Conservation (phyloP, 2,888 invertebrate genomes). For the Eutolmus rufibarbis region DNA sequence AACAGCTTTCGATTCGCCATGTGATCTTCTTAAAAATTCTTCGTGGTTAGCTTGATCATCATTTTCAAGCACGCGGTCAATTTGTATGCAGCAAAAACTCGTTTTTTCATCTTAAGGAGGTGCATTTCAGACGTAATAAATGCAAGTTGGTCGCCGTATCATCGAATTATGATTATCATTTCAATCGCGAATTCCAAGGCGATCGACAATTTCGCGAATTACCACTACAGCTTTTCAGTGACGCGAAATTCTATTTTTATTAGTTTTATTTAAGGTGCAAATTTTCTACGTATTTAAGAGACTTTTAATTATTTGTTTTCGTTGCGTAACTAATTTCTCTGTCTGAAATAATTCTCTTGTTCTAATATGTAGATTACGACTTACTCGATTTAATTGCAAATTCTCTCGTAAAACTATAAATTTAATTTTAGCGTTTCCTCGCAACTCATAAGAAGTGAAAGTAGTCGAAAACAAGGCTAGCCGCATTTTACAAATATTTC, state of each 20-base stretch:
- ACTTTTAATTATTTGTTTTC: not conserved
- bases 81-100: not conserved
- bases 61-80: not conserved
- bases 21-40: not conserved
- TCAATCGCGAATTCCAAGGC: not conserved
- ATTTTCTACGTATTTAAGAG: not conserved
- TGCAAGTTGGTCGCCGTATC: not conserved
- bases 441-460: not conserved
- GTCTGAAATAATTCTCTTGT: not conserved
- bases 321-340: not conserved
- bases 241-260: not conserved
- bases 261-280: not conserved
- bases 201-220: not conserved
- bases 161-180: not conserved
- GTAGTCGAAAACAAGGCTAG: not conserved
- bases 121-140: not conserved
- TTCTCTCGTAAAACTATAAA: not conserved
- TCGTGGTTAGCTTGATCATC: not conserved
- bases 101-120: not conserved
- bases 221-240: not conserved
- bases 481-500: not conserved
- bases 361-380: no score
- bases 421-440: not conserved
- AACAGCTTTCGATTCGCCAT: not conserved
- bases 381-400: no score